These are phyloP conservation scores for Pelobates cultripes DNA, from an alignment of 2,797 vertebrate genomes.

Conservation along the genomic window DNA sequence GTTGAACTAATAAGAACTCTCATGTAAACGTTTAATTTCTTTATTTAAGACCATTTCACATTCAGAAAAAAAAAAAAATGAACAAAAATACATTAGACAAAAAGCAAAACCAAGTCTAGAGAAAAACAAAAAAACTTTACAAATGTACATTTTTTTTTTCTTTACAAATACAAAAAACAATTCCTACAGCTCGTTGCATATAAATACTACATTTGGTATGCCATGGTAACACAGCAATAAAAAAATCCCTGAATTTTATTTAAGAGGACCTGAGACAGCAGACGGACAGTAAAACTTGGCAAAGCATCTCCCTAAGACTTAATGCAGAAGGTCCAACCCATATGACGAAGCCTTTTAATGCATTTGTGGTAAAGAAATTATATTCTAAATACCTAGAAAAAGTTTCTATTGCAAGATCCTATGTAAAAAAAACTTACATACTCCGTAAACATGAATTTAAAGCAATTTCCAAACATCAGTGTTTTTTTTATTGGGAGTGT, in stretches of 20 bases:
- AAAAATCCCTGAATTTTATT: conserved; percentile 73
- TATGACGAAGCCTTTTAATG: conserved; percentile 63
- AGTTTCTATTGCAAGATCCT: neutral
- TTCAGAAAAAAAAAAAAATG: conserved; percentile 66
- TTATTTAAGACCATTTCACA: conserved; percentile 70
- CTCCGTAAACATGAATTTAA: no score
- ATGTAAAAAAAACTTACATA: no score
- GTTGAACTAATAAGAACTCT: neutral
- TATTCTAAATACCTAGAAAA: neutral
- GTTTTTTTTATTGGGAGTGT: no score
- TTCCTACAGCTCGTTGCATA: conserved; percentile 73
- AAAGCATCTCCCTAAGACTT: conserved; percentile 65
- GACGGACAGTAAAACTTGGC: conserved; percentile 58
- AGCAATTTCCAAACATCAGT: no score
- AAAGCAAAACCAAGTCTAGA: conserved; percentile 63
- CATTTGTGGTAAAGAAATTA: conserved; percentile 53
- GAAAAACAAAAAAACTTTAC: conserved; percentile 69
- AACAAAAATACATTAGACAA: conserved; percentile 66
- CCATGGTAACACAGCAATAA: conserved; percentile 68
- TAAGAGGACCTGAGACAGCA: conserved; percentile 73
- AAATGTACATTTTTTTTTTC: conserved; percentile 68
- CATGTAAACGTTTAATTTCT: conserved; percentile 13
- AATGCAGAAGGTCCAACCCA: conserved; percentile 62
- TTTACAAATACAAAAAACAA: conserved; percentile 72
- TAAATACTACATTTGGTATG: conserved; percentile 80